A percentile compares a stretch with the other conserved stretches of the same genome.
Conservation (phyloP, 2,888 invertebrate species). For the Macrophya alboannulata region DNA sequence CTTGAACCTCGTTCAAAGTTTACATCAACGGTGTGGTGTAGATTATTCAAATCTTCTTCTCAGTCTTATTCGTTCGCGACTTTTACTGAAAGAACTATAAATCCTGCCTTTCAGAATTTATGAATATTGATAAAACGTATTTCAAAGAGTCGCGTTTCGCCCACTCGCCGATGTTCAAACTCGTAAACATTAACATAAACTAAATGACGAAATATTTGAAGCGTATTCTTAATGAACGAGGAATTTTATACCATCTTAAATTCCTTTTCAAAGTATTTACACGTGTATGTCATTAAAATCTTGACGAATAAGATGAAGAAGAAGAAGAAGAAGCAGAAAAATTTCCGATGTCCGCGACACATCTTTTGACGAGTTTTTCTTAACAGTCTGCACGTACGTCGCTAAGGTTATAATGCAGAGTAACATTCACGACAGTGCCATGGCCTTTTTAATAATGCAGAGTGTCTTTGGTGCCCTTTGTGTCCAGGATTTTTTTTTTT, state of each 20-base stretch:
- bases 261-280: neutral
- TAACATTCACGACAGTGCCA: neutral
- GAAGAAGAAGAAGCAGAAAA: neutral
- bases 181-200: neutral
- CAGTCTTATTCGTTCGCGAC: neutral
- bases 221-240: neutral
- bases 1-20: neutral
- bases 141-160: neutral
- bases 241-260: neutral
- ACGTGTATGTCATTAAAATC: no score
- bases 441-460: slow-evolving; percentile 49
- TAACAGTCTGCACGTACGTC: neutral
- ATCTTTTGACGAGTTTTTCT: neutral
- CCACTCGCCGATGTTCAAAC: neutral
- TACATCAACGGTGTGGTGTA: neutral
- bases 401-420: neutral
- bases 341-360: neutral
- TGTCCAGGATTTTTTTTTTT: neutral
- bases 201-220: neutral
- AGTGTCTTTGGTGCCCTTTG: slow-evolving; percentile 32
- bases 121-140: neutral
- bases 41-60: neutral
- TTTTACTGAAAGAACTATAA: neutral
- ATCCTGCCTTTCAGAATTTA: neutral
- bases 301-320: no score